Conservation (phyloP, 2,797 vertebrate genomes). For the Sebastes matsubarae region DNA sequence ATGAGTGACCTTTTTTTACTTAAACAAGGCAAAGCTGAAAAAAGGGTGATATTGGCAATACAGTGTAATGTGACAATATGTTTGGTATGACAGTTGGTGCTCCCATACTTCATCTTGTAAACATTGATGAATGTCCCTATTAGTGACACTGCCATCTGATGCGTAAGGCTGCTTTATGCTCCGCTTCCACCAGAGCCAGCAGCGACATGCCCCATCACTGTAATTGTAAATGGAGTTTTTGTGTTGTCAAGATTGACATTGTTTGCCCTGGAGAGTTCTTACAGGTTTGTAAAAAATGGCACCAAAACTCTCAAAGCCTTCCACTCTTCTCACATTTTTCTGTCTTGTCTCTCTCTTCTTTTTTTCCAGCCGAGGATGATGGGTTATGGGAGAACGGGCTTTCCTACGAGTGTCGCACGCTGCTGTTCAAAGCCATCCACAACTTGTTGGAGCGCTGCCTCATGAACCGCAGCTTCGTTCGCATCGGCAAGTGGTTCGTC, state of each 20-base stretch:
- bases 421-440: slow-evolving; percentile 98
- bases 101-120: slow-evolving; percentile 20
- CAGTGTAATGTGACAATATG: slow-evolving; percentile 3
- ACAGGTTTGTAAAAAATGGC: background rate
- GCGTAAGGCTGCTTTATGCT: background rate
- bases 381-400: slow-evolving; percentile 96
- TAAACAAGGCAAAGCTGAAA: background rate
- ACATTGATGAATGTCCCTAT: slow-evolving; percentile 17
- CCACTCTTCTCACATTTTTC: background rate
- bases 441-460: slow-evolving; percentile 96
- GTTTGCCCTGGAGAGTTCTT: background rate
- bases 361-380: slow-evolving; percentile 90
- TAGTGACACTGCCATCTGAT: slow-evolving; percentile 17
- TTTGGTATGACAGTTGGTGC: background rate
- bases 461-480: slow-evolving; percentile 95
- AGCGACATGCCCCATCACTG: background rate
- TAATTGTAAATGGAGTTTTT: background rate
- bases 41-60: background rate
- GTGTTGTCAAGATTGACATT: background rate
- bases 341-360: background rate
- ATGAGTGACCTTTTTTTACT: background rate
- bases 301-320: background rate
- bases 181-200: background rate
- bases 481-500: slow-evolving; percentile 97
- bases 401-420: slow-evolving; percentile 95